Evolutionary conservation across 2,113 vertebrate genomes (phyloP), one percentile per base, ranked within the genome.

Genomic region (Maylandia zebra): DNA sequence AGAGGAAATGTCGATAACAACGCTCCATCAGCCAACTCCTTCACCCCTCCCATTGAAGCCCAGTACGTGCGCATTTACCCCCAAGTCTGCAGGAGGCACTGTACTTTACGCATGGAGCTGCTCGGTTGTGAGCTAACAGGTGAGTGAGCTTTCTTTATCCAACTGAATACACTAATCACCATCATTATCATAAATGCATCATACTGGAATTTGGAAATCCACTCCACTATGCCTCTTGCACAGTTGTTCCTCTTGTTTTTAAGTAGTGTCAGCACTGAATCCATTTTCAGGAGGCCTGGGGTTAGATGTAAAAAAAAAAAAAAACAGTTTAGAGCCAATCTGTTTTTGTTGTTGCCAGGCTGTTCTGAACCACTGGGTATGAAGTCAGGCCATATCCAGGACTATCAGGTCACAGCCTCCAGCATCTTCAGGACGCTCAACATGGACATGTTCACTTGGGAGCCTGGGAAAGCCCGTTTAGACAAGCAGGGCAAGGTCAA

Each of bases 401-500:
- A 99, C 92, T 98, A 97, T 92, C 99, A 99, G 94, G 97, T 99
- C 89, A 98, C 96, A 3, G 98, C 98, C 48, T 99, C 99, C 64
- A 99, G 98, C 85, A 93, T 98, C 94, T 99, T 99, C 96, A 96
- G 98, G 82, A 99, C 99, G 0, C 97, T 99, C 93, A 99, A 99
- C 96, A 99, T 99, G 98, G 98, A 99, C 93, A 99, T 99, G 98
- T 99, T 99, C 7, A 96, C 98, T 9, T 99, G 99, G 99, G 98
- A 99, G 92, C 97, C 99, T n/a, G 96, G 98, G 66, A 99, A 99
- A 94, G 98, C 99, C 61, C 96, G 99, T 1, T 96, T 99, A 92
- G 98, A 99, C 96, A 99, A 99, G 91, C 98, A 99, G 94, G 99
- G 99, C 90, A 99, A 99, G 93, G 98, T 99, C 48, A 99, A 99